These are phyloP conservation scores for Cephus cinctus DNA, from an alignment of 1,140 invertebrate species.

Conservation along the genomic window DNA sequence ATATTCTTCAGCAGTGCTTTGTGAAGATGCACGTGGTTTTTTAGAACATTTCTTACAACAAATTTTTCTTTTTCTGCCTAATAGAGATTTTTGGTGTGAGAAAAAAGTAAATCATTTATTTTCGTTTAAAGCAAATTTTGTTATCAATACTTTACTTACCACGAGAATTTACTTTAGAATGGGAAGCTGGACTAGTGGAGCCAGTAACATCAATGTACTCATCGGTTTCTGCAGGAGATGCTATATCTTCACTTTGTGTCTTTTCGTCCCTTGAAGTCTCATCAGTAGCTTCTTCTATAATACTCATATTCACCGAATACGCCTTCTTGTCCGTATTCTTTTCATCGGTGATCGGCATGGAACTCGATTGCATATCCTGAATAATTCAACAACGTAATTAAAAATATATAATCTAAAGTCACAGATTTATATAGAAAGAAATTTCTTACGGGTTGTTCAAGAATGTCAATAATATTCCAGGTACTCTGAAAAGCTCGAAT, in stretches of 20 bases:
- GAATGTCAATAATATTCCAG: constrained; percentile 16
- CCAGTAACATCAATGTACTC: constrained; percentile 15
- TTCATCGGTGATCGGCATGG: no score
- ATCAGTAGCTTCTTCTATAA: constrained; percentile 10
- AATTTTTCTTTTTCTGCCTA: background rate
- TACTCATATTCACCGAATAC: background rate
- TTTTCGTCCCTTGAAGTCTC: constrained; percentile 8
- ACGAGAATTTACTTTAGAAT: background rate
- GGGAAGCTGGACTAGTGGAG: constrained; percentile 4
- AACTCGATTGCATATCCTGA: background rate
- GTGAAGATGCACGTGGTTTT: background rate
- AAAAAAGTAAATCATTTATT: background rate
- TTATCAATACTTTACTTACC: no score
- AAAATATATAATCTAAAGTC: background rate
- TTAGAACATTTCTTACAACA: background rate
- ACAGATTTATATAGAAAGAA: background rate
- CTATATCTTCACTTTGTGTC: constrained; percentile 2
- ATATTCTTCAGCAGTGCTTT: background rate
- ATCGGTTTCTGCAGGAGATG: background rate
- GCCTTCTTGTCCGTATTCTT: no score
- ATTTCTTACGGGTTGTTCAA: background rate
- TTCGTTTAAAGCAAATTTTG: no score
- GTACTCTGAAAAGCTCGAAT: background rate
- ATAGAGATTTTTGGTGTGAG: background rate
- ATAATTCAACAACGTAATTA: background rate